These are phyloP conservation scores for Pimephales promelas DNA, from an alignment of 2,113 vertebrate species.

Conservation along the genomic window DNA sequence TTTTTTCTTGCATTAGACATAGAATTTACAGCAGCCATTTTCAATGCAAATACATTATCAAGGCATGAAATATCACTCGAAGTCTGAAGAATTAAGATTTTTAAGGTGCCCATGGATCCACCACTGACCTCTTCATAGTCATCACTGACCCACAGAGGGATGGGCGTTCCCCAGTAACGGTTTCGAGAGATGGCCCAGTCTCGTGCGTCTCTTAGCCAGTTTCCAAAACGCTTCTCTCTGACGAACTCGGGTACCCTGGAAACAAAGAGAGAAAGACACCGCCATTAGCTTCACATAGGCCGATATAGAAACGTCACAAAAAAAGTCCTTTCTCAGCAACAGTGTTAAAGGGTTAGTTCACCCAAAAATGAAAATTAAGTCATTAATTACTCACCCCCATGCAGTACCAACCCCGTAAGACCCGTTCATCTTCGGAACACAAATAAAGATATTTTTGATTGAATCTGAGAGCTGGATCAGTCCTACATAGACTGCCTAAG, in stretches of 20 bases:
- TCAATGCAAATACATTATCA: background rate
- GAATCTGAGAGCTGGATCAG: too few relatives aligned
- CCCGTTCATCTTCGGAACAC: too few relatives aligned
- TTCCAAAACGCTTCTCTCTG: constrained; percentile 93
- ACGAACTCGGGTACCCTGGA: constrained; percentile 96
- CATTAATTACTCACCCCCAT: too few relatives aligned
- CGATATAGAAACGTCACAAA: background rate
- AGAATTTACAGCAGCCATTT: background rate
- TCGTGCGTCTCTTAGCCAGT: constrained; percentile 93
- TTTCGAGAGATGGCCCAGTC: constrained; percentile 97
- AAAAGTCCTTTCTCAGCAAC: too few relatives aligned
- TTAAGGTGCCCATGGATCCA: background rate
- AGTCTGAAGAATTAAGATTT: too few relatives aligned
- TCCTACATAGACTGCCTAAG: too few relatives aligned
- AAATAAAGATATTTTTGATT: too few relatives aligned
- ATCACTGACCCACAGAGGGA: constrained; percentile 94
- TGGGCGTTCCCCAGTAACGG: constrained; percentile 97
- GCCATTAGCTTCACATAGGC: background rate
- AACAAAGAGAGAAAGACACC: background rate
- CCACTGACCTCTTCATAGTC: constrained; percentile 90
- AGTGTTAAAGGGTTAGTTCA: too few relatives aligned
- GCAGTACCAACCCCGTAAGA: too few relatives aligned
- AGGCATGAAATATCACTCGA: background rate
- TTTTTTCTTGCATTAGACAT: background rate
- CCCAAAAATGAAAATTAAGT: too few relatives aligned